Base-by-base conservation (phyloP, 2,797 vertebrate genomes). In the Chromis chromis region DNA sequence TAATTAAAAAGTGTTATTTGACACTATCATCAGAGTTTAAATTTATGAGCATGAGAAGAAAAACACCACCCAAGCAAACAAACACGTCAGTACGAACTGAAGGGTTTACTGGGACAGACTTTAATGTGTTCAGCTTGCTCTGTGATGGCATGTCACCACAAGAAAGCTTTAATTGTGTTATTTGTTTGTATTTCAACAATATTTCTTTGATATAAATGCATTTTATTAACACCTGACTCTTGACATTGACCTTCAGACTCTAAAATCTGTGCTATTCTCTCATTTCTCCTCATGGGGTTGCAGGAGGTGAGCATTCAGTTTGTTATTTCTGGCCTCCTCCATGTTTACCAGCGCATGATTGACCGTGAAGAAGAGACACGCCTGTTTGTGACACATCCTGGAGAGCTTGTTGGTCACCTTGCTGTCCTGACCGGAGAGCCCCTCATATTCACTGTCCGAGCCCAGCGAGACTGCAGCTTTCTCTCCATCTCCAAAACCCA, bases 371-470 rank as follows among this genome's bases (percentile, higher is more conserved):
- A 98, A 69, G 97, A 99, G 74, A 96, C 94, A 0, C 96, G 96
- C 52, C 94, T 99, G 21, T 99, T 99, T 82, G 91, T 97, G 27
- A 95, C 96, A 0, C 96, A 96, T 50, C 97, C 97, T 0, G 97
- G 98, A 7, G 98, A 99, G 84, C 92, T 99, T 2, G 97, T 98
- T 0, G 97, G 98, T 6, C 98, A 98, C 73, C 95, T 99, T 0
- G 96, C 97, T 0, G 98, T 98, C 36, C 95, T 99, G 64, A 99
- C 98, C 0, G 98, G 98, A 14, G 97, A 99, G 53, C 97, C 98
- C 0, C 96, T 99, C 1, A 98, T 97, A 91, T 99, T 99, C 91
- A 98, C 96, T 55, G 95, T 99, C 71, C 94, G 94, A 69, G 96
- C 98, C 70, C 96, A 96, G 74, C 80, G 96, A 1, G 97, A 98